phyloP scores from a whole-genome alignment of 2,797 vertebrate species.

The Brachymystax lenok region DNA sequence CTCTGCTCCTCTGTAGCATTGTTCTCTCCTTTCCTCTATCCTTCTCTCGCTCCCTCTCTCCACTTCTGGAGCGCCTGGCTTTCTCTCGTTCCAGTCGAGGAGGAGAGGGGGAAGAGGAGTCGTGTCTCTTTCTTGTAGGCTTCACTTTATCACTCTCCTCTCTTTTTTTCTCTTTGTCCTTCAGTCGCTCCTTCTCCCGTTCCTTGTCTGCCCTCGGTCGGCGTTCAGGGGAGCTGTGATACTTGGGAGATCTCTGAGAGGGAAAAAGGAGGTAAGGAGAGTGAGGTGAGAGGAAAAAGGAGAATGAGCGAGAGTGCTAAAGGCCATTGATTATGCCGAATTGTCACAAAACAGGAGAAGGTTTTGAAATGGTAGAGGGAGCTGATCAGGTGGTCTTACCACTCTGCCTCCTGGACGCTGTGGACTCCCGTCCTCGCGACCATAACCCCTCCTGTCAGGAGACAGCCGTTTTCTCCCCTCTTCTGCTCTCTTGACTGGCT shows the following conservation, averaged over 20 bases:
- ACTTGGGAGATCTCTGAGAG: constrained; percentile 57
- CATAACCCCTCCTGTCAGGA: constrained; percentile 61
- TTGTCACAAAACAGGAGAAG: no score
- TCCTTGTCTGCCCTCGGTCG: constrained; percentile 47
- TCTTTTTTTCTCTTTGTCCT: constrained; percentile 40
- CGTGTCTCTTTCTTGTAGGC: constrained; percentile 51
- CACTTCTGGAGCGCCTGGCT: constrained; percentile 10
- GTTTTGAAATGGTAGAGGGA: no score
- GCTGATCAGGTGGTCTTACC: constrained; percentile 46
- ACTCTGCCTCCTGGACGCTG: constrained; percentile 48
- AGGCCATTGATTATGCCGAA: background rate
- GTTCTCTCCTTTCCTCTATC: constrained; percentile 27
- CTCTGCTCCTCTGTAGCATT: constrained; percentile 17
- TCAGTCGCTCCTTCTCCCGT: constrained; percentile 30
- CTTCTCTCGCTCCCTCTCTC: constrained; percentile 40
- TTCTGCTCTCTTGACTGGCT: constrained; percentile 44
- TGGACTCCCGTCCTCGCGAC: constrained; percentile 58
- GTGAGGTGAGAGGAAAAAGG: background rate
- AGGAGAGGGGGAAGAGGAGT: constrained; percentile 69
- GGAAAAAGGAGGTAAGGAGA: background rate
- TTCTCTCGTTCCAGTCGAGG: constrained; percentile 40
- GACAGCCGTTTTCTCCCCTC: constrained; percentile 63
- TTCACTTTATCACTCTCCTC: constrained; percentile 37
- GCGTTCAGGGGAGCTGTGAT: constrained; percentile 38
- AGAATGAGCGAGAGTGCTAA: background rate